Percentiles rank a stretch among this genome's conserved stretches.
Conservation (phyloP, 2,888 invertebrate genomes). For the Smittia sp. region DNA sequence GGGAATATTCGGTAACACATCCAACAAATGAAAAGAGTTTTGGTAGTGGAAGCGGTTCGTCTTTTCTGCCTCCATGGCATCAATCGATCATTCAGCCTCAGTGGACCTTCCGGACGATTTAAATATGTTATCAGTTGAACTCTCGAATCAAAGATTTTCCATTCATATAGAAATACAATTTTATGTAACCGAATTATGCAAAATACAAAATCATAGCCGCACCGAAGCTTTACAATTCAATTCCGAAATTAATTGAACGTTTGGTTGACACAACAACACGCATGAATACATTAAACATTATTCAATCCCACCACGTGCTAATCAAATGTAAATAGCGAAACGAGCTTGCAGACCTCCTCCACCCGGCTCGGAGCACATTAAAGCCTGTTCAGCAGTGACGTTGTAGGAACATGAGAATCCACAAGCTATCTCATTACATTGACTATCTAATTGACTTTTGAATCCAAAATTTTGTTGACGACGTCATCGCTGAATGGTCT, state of each 20-base stretch:
- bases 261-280: not conserved
- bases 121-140: conserved; percentile 14
- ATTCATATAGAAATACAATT: not conserved
- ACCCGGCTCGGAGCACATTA: no score
- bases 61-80: conserved; percentile 33
- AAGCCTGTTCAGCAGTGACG: no score
- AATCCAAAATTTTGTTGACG: no score
- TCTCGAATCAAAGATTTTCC: not conserved
- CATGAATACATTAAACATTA: not conserved
- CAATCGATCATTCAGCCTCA: conserved; percentile 34
- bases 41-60: conserved; percentile 37
- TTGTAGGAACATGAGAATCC: no score
- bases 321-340: not conserved
- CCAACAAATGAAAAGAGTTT: conserved; percentile 43
- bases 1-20: conserved; percentile 47
- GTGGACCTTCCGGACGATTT: conserved; percentile 30
- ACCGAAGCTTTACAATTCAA: not conserved
- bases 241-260: not conserved
- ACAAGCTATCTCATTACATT: no score
- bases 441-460: no score
- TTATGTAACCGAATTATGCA: not conserved
- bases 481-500: no score
- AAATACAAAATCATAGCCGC: not conserved
- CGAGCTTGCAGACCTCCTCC: not conserved
- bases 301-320: not conserved